phyloP scores from a whole-genome alignment of 2,113 vertebrate species.

The Machaerirhynchus nigripectus region DNA sequence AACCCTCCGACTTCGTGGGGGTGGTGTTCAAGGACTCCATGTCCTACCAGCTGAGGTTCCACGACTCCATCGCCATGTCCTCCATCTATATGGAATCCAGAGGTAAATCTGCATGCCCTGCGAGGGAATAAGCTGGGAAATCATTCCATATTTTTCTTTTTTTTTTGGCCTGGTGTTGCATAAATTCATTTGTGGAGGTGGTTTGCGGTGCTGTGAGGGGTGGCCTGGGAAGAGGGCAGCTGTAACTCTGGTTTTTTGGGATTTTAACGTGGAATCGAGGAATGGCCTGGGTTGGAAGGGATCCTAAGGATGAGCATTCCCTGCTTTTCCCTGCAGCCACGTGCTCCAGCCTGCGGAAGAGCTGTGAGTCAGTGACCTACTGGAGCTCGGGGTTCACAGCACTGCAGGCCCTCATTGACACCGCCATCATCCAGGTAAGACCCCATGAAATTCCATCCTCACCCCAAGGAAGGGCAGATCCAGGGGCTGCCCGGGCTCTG shows the following conservation, averaged over 20 bases:
- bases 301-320: accelerated
- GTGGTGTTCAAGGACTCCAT: slow-evolving; percentile 71
- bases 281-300: neutral
- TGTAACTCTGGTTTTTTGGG: neutral
- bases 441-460: neutral
- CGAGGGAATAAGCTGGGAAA: accelerated
- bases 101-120: slow-evolving; percentile 21
- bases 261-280: neutral
- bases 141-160: accelerated
- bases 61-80: slow-evolving; percentile 61
- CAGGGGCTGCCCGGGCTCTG: neutral
- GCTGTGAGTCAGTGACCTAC: slow-evolving; percentile 85
- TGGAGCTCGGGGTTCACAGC: slow-evolving; percentile 88
- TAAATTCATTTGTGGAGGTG: accelerated
- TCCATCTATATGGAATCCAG: slow-evolving; percentile 70
- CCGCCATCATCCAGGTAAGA: slow-evolving; percentile 90
- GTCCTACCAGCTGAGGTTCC: slow-evolving; percentile 78
- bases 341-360: slow-evolving; percentile 63
- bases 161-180: accelerated
- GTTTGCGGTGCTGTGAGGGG: accelerated
- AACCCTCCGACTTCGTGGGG: slow-evolving; percentile 64
- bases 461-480: neutral
- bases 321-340: slow-evolving; percentile 44
- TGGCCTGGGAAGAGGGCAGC: neutral
- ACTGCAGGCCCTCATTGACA: slow-evolving; percentile 88